Evolutionary conservation across 2,888 invertebrate species (phyloP).

Genomic region (Coelinius sp.): DNA sequence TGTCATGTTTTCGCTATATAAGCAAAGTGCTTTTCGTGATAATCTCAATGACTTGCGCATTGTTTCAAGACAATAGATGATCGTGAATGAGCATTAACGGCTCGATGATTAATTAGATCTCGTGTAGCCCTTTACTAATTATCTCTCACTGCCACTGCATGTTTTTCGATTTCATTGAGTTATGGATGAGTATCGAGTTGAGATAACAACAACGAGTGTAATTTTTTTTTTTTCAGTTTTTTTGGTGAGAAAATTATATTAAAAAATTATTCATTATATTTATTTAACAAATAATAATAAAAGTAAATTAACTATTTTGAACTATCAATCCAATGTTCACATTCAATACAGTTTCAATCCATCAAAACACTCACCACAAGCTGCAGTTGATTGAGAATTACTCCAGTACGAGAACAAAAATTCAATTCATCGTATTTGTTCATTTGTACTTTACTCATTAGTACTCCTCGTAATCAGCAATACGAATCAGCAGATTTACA

Average conservation of each 20-base stretch:
- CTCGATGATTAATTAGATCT: slow-evolving; percentile 64
- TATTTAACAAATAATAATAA: no score
- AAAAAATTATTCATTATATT: no score
- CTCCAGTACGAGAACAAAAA: not conserved
- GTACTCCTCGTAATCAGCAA: not conserved
- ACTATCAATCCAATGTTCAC: no score
- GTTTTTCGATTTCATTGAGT: not conserved
- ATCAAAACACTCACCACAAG: not conserved
- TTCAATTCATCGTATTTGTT: slow-evolving; percentile 3
- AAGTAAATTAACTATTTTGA: no score
- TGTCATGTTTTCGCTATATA: not conserved
- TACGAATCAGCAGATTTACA: slow-evolving; percentile 10
- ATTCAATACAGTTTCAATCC: not conserved
- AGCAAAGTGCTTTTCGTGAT: not conserved
- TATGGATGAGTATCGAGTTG: slow-evolving; percentile 32
- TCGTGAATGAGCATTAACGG: slow-evolving; percentile 49
- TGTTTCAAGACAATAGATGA: not conserved
- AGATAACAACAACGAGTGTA: not conserved
- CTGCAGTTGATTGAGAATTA: not conserved
- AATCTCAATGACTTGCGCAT: not conserved
- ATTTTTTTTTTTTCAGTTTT: not conserved
- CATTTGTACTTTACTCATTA: not conserved
- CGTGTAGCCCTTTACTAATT: slow-evolving; percentile 45
- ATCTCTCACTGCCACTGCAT: not conserved
- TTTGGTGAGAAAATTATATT: no score